These are phyloP conservation scores for Cryptotermes secundus DNA, from an alignment of 1,140 invertebrate species.

Conservation along the genomic window DNA sequence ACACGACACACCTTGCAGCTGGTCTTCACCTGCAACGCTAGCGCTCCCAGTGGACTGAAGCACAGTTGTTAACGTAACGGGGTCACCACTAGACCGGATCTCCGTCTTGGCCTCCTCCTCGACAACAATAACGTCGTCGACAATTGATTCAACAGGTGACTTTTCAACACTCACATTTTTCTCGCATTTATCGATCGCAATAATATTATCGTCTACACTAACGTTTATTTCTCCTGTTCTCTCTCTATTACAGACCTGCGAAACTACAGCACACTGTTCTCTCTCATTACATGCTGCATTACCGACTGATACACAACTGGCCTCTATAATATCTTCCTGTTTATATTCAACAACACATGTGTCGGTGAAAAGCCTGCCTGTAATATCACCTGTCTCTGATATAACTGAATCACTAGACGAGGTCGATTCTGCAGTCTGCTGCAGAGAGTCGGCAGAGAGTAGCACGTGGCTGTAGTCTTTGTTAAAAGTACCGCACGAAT, in stretches of 20 bases:
- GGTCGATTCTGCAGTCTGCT: neutral
- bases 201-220: neutral
- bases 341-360: neutral
- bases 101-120: neutral
- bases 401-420: no score
- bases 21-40: slow-evolving; percentile 18
- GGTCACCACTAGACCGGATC: slow-evolving; percentile 6
- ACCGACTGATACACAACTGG: neutral
- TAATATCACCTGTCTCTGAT: no score
- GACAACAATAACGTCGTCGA: neutral
- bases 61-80: slow-evolving; percentile 6
- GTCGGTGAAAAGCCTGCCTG: neutral
- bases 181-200: neutral
- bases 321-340: neutral
- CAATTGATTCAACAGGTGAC: neutral
- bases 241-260: neutral
- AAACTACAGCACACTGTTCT: neutral
- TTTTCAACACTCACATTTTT: no score
- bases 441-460: neutral
- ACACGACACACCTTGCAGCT: neutral
- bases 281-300: neutral
- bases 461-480: neutral
- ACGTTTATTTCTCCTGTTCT: neutral
- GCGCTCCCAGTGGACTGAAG: neutral
- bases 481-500: neutral